These are phyloP conservation scores for Dryococelus australis DNA, from an alignment of 2,888 invertebrate species.

Conservation along the genomic window DNA sequence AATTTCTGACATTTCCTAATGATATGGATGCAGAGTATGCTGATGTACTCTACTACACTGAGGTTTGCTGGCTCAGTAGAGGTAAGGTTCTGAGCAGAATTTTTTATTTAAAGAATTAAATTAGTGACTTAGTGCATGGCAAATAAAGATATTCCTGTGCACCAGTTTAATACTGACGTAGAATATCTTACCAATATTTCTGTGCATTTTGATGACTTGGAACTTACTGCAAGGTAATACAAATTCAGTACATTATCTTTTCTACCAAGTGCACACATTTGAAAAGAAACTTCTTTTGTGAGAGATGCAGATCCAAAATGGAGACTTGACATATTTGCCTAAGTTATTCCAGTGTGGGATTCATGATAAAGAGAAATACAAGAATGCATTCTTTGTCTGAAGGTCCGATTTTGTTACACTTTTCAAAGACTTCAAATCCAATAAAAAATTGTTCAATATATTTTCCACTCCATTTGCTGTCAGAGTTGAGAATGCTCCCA, in stretches of 20 bases:
- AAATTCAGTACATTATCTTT: not conserved
- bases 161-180: not conserved
- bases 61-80: constrained; percentile 24
- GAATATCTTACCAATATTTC: not conserved
- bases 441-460: constrained; percentile 18
- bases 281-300: constrained; percentile 6
- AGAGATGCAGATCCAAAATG: not conserved
- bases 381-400: not conserved
- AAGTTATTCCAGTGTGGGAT: not conserved
- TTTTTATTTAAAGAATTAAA: constrained; percentile 21
- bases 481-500: not conserved
- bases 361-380: constrained; percentile 18
- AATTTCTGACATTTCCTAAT: not conserved
- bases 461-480: constrained; percentile 4
- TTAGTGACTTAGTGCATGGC: constrained; percentile 21
- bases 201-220: not conserved
- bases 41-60: constrained; percentile 26
- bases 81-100: constrained; percentile 18
- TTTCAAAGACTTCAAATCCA: constrained; percentile 13
- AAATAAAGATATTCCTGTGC: not conserved
- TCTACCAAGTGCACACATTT: constrained; percentile 17
- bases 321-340: not conserved
- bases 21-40: constrained; percentile 11
- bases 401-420: constrained; percentile 4
- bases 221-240: not conserved